Base-by-base conservation (phyloP, 2,888 invertebrate genomes). In the Meloe dianella region DNA sequence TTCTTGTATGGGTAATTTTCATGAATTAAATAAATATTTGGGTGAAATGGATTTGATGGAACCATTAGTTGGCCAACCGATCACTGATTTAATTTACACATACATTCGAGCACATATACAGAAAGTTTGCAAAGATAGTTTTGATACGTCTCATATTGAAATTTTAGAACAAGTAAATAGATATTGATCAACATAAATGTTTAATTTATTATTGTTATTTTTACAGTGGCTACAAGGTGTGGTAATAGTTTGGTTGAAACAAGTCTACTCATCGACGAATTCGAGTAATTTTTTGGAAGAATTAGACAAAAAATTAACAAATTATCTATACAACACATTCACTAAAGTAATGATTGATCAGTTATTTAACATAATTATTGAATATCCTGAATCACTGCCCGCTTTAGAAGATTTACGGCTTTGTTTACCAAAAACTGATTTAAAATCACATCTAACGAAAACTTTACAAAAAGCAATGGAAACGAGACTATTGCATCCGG, bases 371-470 rank as follows among this genome's bases (percentile, higher is more conserved):
- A 97, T 98, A 67, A 96, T 98, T 64, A 96, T 98, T 74, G 91
- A 97, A 82, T 98, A 93, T 85, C 98, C 98, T 0, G 97, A 98
- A 75, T 97, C 97, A 0, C 91, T 94, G 77, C 95, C 96, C 20
- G 96, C 96, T 1, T 89, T 98, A 41, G 92, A 95, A 82, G 98
- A 98, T 82, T 87, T 98, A 29, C 90, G 92, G 76, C 83, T 90
- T 29, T 97, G 97, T 79, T 86, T 98, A 75, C 92, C 92, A 74
- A 92, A 94, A 82, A 95, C 96, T 14, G 93, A 96, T 83, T 84
- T 97, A 67, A 87, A 95, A 70, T 85, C 89, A 54, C 88, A 90
- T 71, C 84, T 96, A n/a, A 92, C 94, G 57, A 88, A 89, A 69
- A 92, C 91, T 63, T 84, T 97, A 47, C 93, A 94, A 83, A 87